Evolutionary conservation across 2,113 vertebrate species (phyloP), one percentile per base, ranked within the genome.

Genomic region (Poecilia latipinna): DNA sequence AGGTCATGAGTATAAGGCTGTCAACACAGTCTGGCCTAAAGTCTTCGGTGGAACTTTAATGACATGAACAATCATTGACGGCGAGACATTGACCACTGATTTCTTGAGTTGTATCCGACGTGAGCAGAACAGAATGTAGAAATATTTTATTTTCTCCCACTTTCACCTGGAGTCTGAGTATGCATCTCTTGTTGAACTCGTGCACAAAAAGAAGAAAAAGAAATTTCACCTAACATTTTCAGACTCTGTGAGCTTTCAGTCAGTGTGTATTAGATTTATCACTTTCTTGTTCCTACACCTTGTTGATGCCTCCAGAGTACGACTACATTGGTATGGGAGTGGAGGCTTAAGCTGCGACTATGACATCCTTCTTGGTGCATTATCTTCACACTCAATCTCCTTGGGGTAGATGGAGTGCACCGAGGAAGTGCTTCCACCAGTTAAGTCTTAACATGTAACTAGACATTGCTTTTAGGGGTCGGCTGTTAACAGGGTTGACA

Each of bases 311-410:
- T 88, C 91, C 77, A 80, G 90, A 91, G 91, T 86, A 86, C 71
- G 65, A 68, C 78, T 81, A 82, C 84, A 88, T 80, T 75, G 79
- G 79, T 82, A 75, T 69, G 84, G 86, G 83, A 86, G 73, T 83
- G 86, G 78, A 84, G 82, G 84, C 83, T 84, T 79, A 86, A 88
- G 84, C 86, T 90, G 90, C 90, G 90, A 90, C 92, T 92, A 92
- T 93, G 94, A 95, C 93, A 95, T 94, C 92, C 91, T 94, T 94
- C 93, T 80, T 81, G 74, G 88, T 87, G 91, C 93, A 94, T 95
- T 94, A 95, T 93, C 94, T 91, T 94, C 90, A 93, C 92, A 93
- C 91, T 93, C 89, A 84, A 91, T 93, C 92, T 94, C 89, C 91
- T 91, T 86, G 83, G 92, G 91, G 91, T 90, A 86, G 91, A 91